These are phyloP conservation scores for Microdon myrmicae DNA, from an alignment of 2,888 invertebrate genomes.

Conservation along the genomic window DNA sequence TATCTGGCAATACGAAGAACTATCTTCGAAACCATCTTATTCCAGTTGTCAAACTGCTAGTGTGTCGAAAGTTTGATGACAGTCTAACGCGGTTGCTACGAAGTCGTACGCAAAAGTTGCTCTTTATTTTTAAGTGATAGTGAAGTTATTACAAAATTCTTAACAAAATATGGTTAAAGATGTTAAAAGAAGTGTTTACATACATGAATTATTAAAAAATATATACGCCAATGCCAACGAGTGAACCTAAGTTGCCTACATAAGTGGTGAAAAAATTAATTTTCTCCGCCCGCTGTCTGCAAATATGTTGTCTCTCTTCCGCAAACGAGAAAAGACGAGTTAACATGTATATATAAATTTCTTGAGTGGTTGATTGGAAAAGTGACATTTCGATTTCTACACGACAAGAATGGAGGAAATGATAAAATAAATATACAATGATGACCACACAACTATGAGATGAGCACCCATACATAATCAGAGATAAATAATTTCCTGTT, in stretches of 20 bases:
- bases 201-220: too few relatives aligned
- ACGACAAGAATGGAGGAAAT: constrained; percentile 33
- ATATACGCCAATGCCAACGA: too few relatives aligned
- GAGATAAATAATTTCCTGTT: constrained; percentile 53
- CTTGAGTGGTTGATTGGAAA: constrained; percentile 30
- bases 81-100: constrained; percentile 34
- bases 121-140: constrained; percentile 4
- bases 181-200: constrained; percentile 1
- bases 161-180: constrained; percentile 2
- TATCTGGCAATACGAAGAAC: too few relatives aligned
- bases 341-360: constrained; percentile 11
- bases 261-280: constrained; percentile 31
- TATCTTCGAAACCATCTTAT: constrained; percentile 11
- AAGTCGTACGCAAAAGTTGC: constrained; percentile 16
- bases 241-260: too few relatives aligned
- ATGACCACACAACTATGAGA: too few relatives aligned
- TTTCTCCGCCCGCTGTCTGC: constrained; percentile 44
- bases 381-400: constrained; percentile 48
- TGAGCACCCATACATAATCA: constrained; percentile 18
- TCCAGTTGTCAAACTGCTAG: constrained; percentile 37
- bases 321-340: constrained; percentile 13
- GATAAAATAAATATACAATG: constrained; percentile 37
- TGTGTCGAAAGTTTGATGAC: constrained; percentile 38
- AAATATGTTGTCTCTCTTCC: constrained; percentile 25
- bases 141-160: constrained; percentile 5